These are phyloP conservation scores for Lagria hirta DNA, from an alignment of 2,888 invertebrate genomes.

Conservation along the genomic window DNA sequence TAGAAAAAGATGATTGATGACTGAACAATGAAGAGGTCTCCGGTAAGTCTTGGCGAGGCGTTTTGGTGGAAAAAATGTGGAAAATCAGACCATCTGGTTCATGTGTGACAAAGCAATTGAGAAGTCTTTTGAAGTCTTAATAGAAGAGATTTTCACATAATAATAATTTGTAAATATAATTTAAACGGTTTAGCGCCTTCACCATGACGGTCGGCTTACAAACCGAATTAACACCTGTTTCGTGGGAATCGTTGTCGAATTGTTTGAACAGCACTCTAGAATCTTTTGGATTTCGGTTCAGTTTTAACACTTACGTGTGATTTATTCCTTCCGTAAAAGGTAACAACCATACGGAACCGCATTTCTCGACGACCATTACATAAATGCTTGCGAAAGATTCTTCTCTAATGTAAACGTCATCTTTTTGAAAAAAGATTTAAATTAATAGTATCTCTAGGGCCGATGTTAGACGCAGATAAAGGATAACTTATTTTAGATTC, in stretches of 20 bases:
- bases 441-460: conserved; percentile 22
- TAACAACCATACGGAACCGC: conserved; percentile 27
- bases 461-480: conserved; percentile 14
- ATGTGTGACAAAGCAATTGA: conserved; percentile 18
- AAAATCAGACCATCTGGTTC: not conserved
- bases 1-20: conserved; percentile 18
- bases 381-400: conserved; percentile 35
- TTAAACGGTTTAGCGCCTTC: conserved; percentile 26
- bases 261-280: conserved; percentile 39
- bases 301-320: conserved; percentile 48
- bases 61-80: too few species aligned
- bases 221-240: conserved; percentile 40
- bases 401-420: conserved; percentile 38
- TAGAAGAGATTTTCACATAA: conserved; percentile 21
- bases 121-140: conserved; percentile 24
- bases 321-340: conserved; percentile 44
- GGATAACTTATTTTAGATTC: conserved; percentile 10
- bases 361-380: conserved; percentile 29
- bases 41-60: conserved; percentile 3
- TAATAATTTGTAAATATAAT: conserved; percentile 28
- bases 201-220: conserved; percentile 26
- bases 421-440: conserved; percentile 29
- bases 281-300: conserved; percentile 41
- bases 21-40: conserved; percentile 3
- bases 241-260: conserved; percentile 40